These are phyloP conservation scores for Carposina sasakii DNA, from an alignment of 1,140 invertebrate species.

Conservation along the genomic window DNA sequence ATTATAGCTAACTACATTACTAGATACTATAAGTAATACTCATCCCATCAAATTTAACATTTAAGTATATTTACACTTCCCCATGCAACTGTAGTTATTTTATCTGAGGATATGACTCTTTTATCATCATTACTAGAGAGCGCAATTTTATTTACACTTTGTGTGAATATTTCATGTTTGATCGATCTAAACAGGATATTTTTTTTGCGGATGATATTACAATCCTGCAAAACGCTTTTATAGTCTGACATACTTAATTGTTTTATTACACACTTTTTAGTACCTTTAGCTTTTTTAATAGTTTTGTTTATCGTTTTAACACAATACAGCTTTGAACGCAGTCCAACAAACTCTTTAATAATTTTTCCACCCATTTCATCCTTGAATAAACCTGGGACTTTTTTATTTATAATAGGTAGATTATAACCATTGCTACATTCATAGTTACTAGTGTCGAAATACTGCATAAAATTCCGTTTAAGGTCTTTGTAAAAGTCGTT, in stretches of 20 bases:
- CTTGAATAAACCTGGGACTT: constrained; percentile 33
- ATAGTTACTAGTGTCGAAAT: constrained; percentile 45
- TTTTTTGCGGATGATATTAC: constrained; percentile 6
- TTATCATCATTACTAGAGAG: constrained; percentile 16
- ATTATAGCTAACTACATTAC: too few species aligned
- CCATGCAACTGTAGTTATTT: constrained; percentile 11
- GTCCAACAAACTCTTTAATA: constrained; percentile 35
- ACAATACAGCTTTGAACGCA: constrained; percentile 34
- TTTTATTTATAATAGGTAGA: constrained; percentile 32
- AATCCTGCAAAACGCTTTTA: too few species aligned
- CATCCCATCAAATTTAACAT: too few species aligned
- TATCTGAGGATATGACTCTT: constrained; percentile 4
- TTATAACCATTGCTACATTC: constrained; percentile 18
- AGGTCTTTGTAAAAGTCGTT: constrained; percentile 60
- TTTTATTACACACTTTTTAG: too few species aligned
- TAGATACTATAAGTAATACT: too few species aligned
- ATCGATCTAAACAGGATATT: constrained; percentile 9
- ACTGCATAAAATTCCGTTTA: constrained; percentile 23
- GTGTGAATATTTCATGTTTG: constrained; percentile 12
- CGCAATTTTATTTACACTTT: constrained; percentile 9
- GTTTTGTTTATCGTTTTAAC: constrained; percentile 11
- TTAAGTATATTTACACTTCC: too few species aligned
- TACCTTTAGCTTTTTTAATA: too few species aligned
- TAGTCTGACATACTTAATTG: too few species aligned
- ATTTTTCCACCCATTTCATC: constrained; percentile 35